Conservation (phyloP, 35 echinoderm and acorn worm species). For the Anneissia japonica region DNA sequence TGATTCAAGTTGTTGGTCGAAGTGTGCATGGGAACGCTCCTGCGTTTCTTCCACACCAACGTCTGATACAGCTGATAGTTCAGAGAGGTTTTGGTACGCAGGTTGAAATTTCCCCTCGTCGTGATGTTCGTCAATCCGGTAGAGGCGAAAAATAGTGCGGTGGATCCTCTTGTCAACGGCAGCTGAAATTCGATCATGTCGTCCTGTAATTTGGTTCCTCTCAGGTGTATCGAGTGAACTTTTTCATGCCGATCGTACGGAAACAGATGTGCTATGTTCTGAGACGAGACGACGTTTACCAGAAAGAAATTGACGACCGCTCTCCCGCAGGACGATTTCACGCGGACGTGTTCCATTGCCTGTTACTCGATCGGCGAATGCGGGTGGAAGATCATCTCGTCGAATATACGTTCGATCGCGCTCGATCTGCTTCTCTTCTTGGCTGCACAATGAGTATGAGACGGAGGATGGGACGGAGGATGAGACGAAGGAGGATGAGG, state of each 20-base stretch:
- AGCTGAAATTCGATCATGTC: not conserved
- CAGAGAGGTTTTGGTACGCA: not conserved
- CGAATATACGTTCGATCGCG: too few relatives aligned
- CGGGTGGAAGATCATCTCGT: too few relatives aligned
- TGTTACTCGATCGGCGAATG: too few relatives aligned
- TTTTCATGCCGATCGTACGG: not conserved
- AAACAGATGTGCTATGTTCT: not conserved
- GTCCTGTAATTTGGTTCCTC: not conserved
- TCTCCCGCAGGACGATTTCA: not conserved
- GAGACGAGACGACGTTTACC: not conserved
- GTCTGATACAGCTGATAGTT: not conserved
- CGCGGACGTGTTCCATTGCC: not conserved
- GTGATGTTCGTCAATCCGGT: not conserved
- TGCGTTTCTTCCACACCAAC: not conserved
- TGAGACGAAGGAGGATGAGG: too few relatives aligned
- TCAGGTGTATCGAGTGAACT: not conserved
- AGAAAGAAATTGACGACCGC: not conserved
- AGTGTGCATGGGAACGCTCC: not conserved
- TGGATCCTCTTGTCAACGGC: not conserved
- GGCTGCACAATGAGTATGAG: too few relatives aligned
- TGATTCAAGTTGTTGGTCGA: not conserved
- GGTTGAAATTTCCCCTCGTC: not conserved
- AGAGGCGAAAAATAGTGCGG: not conserved
- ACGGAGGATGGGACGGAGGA: too few relatives aligned
- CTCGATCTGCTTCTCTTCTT: too few relatives aligned